Conservation (phyloP, 2,888 invertebrate species). For the Thumatha senex region DNA sequence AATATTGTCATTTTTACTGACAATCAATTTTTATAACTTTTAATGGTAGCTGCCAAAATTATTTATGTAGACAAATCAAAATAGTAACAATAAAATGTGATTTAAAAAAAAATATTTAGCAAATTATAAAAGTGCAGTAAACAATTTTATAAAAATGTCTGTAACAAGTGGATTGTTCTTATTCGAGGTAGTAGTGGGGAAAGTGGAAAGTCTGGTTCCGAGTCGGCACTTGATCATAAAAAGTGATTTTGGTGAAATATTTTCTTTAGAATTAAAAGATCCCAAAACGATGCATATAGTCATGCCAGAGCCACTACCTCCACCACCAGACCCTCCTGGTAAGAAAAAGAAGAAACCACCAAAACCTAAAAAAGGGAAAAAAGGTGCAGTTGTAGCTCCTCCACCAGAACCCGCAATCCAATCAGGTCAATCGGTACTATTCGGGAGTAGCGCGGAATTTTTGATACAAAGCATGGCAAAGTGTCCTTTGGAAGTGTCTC, state of each 20-base stretch:
- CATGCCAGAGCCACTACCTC: constrained; percentile 71
- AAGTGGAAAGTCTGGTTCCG: constrained; percentile 59
- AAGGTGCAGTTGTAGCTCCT: constrained; percentile 46
- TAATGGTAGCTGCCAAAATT: constrained; percentile 1
- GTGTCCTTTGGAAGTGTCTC: constrained; percentile 61
- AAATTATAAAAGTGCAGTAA: constrained; percentile 3
- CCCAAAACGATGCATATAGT: constrained; percentile 74
- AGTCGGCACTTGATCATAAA: constrained; percentile 62
- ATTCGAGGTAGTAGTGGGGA: constrained; percentile 73
- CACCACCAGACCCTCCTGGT: constrained; percentile 65
- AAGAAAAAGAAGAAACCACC: constrained; percentile 59
- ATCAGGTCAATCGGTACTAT: constrained; percentile 72
- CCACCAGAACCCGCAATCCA: constrained; percentile 72
- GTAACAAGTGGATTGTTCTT: constrained; percentile 70
- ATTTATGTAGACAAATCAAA: constrained; percentile 7
- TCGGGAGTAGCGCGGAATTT: constrained; percentile 67
- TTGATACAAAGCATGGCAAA: constrained; percentile 68
- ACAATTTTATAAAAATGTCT: constrained; percentile 50
- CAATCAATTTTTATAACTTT: constrained; percentile 2
- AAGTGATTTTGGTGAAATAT: constrained; percentile 72
- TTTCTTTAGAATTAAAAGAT: constrained; percentile 72
- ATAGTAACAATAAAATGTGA: constrained; percentile 1
- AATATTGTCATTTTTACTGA: not conserved
- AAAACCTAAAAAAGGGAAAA: constrained; percentile 44
- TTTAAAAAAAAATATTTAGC: not conserved